Evolutionary conservation across 2,113 vertebrate species (phyloP), one percentile per base, ranked within the genome.

Genomic region (Ictalurus furcatus): DNA sequence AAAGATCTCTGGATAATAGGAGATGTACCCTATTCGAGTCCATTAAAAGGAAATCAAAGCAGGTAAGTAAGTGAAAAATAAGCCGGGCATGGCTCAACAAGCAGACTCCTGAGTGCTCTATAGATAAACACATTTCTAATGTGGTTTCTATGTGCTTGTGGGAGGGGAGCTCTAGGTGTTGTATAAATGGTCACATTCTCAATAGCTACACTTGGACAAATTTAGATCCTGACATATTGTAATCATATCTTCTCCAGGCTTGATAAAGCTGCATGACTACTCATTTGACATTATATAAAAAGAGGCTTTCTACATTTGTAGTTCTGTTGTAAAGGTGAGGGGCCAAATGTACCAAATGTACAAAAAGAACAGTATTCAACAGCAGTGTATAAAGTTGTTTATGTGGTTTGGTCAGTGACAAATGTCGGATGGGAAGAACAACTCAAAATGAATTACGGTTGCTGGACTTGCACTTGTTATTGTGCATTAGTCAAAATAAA

Each of bases 401-500:
- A 23, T 48, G 28, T 6, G 19, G 16, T 73, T 83, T 34, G 19
- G 34, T 9, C 4, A 61, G 54, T 61, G 80, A 84, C 16, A 71
- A 23, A 59, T 87, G 74, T 34, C 61, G 48, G 54, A 52, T 87
- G 28, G 21, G 13, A 71, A n/a, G 73, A 6, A 40, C 71, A 85
- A 14, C 58, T 37, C 13, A n/a, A 89, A 84, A 67, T 65, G n/a
- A n/a, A 85, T 52, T n/a, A 84, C 12, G n/a, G 17, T 40, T n/a
- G 25, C 56, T 34, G 17, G 19, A 84, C 67, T 88, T 83, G 78
- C 80, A 84, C 69, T 88, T 83, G 87, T 88, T 85, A 69, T 65
- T 84, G 59, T 54, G 40, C 59, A 78, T 85, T 85, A 80, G 30
- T 85, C 23, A 80, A 81, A 89, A 59, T 89, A 80, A 89, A 78